Conservation (phyloP, 1,140 invertebrate species). For the Manduca sexta region DNA sequence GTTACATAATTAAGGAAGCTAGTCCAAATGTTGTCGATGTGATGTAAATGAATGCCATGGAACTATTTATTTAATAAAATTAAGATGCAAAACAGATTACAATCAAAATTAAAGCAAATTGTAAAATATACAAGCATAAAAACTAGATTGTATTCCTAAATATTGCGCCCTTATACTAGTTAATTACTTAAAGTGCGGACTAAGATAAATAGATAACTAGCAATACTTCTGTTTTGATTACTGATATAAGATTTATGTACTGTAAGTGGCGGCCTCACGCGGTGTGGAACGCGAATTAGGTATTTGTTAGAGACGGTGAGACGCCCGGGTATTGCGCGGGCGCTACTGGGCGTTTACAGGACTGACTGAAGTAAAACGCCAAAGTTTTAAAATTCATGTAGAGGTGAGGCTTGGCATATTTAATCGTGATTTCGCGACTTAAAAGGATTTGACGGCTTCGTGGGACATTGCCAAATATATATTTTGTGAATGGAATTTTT, state of each 20-base stretch:
- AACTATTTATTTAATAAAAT: too few species aligned
- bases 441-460: constrained; percentile 17
- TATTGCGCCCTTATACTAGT: too few species aligned
- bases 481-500: constrained; percentile 36
- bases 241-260: constrained; percentile 8
- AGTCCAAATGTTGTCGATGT: constrained; percentile 69
- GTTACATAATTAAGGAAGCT: constrained; percentile 69
- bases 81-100: too few species aligned
- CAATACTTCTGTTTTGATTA: constrained; percentile 46
- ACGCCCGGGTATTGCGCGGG: constrained; percentile 9
- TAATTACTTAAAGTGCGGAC: too few species aligned
- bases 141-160: too few species aligned
- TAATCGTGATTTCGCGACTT: constrained; percentile 9
- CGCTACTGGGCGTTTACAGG: constrained; percentile 11
- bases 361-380: constrained; percentile 4
- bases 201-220: too few species aligned
- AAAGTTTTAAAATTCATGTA: constrained; percentile 8
- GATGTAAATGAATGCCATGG: constrained; percentile 64
- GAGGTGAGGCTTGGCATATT: neutral
- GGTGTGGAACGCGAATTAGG: neutral
- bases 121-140: too few species aligned
- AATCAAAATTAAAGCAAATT: too few species aligned
- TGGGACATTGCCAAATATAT: constrained; percentile 58
- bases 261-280: neutral
- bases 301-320: neutral